Percentiles rank a stretch among this genome's conserved stretches.
These are phyloP conservation scores for Phaetusa simplex DNA, from an alignment of 2,113 vertebrate species.

Conservation along the genomic window DNA sequence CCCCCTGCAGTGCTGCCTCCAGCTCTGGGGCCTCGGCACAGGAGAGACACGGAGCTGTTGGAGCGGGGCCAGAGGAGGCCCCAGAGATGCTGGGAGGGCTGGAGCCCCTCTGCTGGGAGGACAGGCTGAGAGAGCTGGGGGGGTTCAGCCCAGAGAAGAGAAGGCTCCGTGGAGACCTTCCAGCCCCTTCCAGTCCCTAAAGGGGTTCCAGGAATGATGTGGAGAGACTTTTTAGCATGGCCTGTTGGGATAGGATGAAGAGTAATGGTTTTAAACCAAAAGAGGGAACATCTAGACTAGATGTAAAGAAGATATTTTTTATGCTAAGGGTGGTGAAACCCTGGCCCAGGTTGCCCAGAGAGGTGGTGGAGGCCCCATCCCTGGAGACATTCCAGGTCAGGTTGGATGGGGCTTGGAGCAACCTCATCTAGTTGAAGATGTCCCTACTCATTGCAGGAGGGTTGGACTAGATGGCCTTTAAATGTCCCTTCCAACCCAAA, in stretches of 20 bases:
- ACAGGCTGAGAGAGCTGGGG: neutral
- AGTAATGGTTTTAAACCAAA: neutral
- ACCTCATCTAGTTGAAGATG: neutral
- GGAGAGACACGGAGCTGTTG: neutral
- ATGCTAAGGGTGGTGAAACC: neutral
- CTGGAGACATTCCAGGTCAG: neutral
- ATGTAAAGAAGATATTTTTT: neutral
- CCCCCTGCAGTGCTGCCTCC: neutral
- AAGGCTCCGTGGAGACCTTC: neutral
- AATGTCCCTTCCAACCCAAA: neutral
- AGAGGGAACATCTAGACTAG: no score
- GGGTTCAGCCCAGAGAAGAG: neutral
- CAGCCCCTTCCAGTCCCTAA: neutral
- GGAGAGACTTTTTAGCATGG: neutral
- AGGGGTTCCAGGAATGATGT: neutral
- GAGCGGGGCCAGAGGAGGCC: neutral
- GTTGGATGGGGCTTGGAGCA: neutral
- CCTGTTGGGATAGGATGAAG: neutral
- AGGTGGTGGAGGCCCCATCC: neutral
- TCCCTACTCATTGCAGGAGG: no score
- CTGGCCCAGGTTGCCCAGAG: neutral
- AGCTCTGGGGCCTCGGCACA: neutral
- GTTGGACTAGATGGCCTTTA: neutral
- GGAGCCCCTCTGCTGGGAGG: neutral
- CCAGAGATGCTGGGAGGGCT: neutral